Percentiles rank a stretch among this genome's conserved stretches.
Evolutionary conservation across 1,140 invertebrate genomes (phyloP).

Genomic region (Drosophila malerkotliana): DNA sequence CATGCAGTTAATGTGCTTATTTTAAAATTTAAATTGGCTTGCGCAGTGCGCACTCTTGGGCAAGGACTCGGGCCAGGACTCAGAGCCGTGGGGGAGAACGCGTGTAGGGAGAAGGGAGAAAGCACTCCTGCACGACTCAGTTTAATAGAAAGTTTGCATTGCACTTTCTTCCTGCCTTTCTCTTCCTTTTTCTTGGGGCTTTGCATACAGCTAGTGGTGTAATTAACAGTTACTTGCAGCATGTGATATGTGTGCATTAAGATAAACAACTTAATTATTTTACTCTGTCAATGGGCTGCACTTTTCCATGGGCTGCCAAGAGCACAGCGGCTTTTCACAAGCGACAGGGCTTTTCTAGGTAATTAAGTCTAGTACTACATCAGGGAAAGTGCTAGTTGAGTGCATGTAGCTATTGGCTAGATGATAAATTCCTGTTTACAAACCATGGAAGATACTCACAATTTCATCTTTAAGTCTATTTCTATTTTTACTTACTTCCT

Average conservation of each 20-base stretch:
- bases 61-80: slow-evolving; percentile 24
- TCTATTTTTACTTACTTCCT: neutral
- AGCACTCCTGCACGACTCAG: slow-evolving; percentile 30
- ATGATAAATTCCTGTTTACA: too few species aligned
- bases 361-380: slow-evolving; percentile 55
- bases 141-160: slow-evolving; percentile 76
- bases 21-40: slow-evolving; percentile 83
- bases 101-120: neutral
- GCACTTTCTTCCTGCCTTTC: slow-evolving; percentile 26
- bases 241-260: slow-evolving; percentile 65
- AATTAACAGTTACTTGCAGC: slow-evolving; percentile 78
- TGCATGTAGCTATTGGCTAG: slow-evolving; percentile 10
- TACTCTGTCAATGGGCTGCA: slow-evolving; percentile 41
- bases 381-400: slow-evolving; percentile 9
- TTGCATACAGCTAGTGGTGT: slow-evolving; percentile 71
- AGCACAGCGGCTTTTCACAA: slow-evolving; percentile 43
- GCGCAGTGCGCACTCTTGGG: slow-evolving; percentile 72
- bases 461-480: neutral
- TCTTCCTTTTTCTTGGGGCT: slow-evolving; percentile 36
- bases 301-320: slow-evolving; percentile 46
- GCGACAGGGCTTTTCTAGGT: slow-evolving; percentile 43
- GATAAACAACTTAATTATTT: slow-evolving; percentile 82
- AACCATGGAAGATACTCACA: neutral
- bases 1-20: slow-evolving; percentile 80
- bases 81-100: neutral